These are phyloP conservation scores for Artemia franciscana DNA, from an alignment of 1,140 invertebrate genomes.

Conservation along the genomic window DNA sequence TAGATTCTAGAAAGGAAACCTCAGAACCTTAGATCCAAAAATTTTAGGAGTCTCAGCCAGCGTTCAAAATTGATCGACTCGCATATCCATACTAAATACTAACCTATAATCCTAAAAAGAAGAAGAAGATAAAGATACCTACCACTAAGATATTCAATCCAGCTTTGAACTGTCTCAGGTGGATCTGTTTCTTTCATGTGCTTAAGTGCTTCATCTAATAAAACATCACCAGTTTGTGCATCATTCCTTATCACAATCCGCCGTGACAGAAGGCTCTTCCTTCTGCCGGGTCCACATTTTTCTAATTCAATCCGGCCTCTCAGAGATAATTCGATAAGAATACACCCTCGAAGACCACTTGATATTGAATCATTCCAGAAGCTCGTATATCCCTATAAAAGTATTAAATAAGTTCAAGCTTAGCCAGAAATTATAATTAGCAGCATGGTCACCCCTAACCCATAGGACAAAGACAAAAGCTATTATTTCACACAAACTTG, in stretches of 20 bases:
- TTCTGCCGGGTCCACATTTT: slow-evolving; percentile 69
- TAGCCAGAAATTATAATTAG: too few relatives aligned
- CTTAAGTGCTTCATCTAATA: slow-evolving; percentile 94
- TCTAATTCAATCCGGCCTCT: slow-evolving; percentile 86
- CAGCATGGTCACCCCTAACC: too few relatives aligned
- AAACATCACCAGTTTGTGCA: slow-evolving; percentile 84
- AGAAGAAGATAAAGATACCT: too few relatives aligned
- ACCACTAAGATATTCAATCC: slow-evolving; percentile 99
- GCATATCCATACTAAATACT: too few relatives aligned
- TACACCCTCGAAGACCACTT: slow-evolving; percentile 89
- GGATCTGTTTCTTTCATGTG: slow-evolving; percentile 95
- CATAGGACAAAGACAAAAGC: too few relatives aligned
- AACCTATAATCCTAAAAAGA: too few relatives aligned
- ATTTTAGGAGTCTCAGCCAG: too few relatives aligned
- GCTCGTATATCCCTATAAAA: slow-evolving; percentile 83
- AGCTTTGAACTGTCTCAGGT: slow-evolving; percentile 87
- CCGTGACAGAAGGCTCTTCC: slow-evolving; percentile 61
- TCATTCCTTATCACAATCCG: slow-evolving; percentile 54
- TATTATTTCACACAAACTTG: too few relatives aligned
- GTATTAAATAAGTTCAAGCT: slow-evolving; percentile 15
- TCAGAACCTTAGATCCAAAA: too few relatives aligned
- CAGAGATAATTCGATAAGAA: slow-evolving; percentile 86
- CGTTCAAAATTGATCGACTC: too few relatives aligned
- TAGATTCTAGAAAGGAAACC: too few relatives aligned
- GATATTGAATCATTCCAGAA: slow-evolving; percentile 99